phyloP scores from a whole-genome alignment of 2,888 invertebrate genomes.

The Palloptera scutellata region DNA sequence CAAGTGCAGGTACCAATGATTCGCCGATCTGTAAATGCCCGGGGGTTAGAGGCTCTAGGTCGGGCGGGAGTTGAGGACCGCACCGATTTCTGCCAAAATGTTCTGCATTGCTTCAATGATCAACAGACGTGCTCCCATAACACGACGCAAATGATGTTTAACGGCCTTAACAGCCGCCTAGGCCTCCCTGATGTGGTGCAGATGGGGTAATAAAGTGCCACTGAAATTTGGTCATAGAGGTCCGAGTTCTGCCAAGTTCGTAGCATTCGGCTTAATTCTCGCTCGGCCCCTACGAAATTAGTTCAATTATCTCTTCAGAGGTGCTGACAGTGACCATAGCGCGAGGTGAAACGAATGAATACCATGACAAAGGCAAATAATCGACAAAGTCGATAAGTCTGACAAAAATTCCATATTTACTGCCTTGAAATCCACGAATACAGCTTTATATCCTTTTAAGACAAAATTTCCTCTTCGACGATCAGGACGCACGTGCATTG shows the following conservation, averaged over 20 bases:
- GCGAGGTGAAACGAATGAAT: constrained; percentile 28
- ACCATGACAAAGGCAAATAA: constrained; percentile 25
- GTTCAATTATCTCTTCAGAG: constrained; percentile 32
- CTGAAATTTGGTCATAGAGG: constrained; percentile 18
- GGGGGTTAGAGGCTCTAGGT: constrained; percentile 5
- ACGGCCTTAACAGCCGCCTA: neutral
- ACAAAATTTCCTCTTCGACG: constrained; percentile 14
- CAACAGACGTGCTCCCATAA: constrained; percentile 11
- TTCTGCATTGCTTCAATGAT: constrained; percentile 44
- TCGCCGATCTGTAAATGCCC: constrained; percentile 20
- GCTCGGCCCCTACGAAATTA: constrained; percentile 25
- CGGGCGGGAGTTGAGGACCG: constrained; percentile 26
- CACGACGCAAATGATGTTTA: constrained; percentile 28
- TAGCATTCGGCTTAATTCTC: constrained; percentile 23
- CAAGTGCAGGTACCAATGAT: constrained; percentile 13
- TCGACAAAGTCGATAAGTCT: no score
- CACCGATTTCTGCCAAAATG: constrained; percentile 40
- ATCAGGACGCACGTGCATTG: constrained; percentile 6
- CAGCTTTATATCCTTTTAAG: no score
- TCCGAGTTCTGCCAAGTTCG: constrained; percentile 10
- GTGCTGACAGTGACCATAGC: constrained; percentile 21
- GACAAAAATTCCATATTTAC: no score
- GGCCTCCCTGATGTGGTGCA: constrained; percentile 15
- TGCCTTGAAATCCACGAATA: no score
- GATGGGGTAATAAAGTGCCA: constrained; percentile 41